Evolutionary conservation across 2,113 vertebrate genomes (phyloP), one percentile per base, ranked within the genome.

Genomic region (Platichthys flesus): DNA sequence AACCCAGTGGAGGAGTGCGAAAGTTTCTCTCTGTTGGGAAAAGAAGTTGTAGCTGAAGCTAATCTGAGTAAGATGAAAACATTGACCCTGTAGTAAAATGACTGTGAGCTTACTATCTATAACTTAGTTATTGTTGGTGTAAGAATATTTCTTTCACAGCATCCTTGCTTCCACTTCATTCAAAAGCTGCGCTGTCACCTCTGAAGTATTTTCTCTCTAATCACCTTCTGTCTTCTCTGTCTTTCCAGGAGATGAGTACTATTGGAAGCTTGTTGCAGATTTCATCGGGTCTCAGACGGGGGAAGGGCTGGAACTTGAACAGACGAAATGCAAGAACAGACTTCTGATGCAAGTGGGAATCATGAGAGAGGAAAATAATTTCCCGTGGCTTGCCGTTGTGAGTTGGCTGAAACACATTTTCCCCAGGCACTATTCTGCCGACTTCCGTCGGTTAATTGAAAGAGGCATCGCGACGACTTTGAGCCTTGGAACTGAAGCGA

Each of bases 281-380:
- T 95, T 94, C 73, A 78, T 92, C 45, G 94, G 94, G 63, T 75
- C 89, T 63, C 94, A 94, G 42, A 81, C 88, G 0, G 94, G 93
- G 9, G 90, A 94, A 21, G 90, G 76, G 26, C 73, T 93, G 13
- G 71, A 80, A 15, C 78, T 94, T 9, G 40, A 92, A 13, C 31
- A 65, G 10, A 69, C 51, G 8, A 67, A 78, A 9, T 94, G 93
- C 78, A 92, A 82, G 68, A 95, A 95, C 84, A 86, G 88, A 74
- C 37, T 94, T 12, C 70, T 95, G 70, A 90, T 95, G 78, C 94
- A 95, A 92, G 86, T 94, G 0, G 94, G 94, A 67, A 90, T 95
- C 16, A 14, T 95, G 56, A 92, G 60, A 78, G 94, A 94, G 49
- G 94, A 95, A 37, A 93, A 93, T 26, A 87, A 93, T 26, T 80